A percentile compares a stretch with the other conserved stretches of the same genome.
Conservation (phyloP, 2,888 invertebrate species). For the Myathropa florea region DNA sequence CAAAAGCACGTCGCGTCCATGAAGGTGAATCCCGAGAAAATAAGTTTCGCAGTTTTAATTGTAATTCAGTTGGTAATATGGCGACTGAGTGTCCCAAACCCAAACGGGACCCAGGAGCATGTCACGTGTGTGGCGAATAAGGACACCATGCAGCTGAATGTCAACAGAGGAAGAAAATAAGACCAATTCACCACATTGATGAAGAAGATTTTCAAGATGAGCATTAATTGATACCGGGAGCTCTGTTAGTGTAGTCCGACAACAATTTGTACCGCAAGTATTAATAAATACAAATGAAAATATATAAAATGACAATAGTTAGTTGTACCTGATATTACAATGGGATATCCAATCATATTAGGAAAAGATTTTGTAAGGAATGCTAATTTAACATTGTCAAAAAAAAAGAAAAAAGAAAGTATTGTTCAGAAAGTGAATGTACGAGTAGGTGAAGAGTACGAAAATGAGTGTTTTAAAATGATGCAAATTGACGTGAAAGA, state of each 20-base stretch:
- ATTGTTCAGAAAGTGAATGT: neutral
- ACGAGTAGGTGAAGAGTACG: no score
- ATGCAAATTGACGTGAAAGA: neutral
- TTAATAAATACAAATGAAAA: neutral
- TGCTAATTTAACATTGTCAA: no score
- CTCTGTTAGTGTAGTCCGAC: neutral
- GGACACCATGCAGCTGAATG: slow-evolving; percentile 50
- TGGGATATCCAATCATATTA: neutral
- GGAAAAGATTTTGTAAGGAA: neutral
- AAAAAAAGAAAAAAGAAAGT: neutral
- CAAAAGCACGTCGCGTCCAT: no score
- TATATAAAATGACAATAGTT: neutral
- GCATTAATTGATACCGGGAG: neutral
- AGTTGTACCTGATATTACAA: neutral
- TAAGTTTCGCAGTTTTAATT: slow-evolving; percentile 45
- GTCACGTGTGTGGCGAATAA: slow-evolving; percentile 46
- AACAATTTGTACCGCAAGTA: neutral
- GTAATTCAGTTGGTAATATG: slow-evolving; percentile 44
- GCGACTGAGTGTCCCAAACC: slow-evolving; percentile 53
- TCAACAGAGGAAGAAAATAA: slow-evolving; percentile 26
- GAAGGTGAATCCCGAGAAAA: no score
- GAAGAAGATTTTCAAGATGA: neutral
- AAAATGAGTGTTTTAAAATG: neutral
- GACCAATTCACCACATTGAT: slow-evolving; percentile 10
- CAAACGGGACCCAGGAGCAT: slow-evolving; percentile 28